These are phyloP conservation scores for Plectus sambesii DNA, from an alignment of 1,140 invertebrate genomes.

Conservation along the genomic window DNA sequence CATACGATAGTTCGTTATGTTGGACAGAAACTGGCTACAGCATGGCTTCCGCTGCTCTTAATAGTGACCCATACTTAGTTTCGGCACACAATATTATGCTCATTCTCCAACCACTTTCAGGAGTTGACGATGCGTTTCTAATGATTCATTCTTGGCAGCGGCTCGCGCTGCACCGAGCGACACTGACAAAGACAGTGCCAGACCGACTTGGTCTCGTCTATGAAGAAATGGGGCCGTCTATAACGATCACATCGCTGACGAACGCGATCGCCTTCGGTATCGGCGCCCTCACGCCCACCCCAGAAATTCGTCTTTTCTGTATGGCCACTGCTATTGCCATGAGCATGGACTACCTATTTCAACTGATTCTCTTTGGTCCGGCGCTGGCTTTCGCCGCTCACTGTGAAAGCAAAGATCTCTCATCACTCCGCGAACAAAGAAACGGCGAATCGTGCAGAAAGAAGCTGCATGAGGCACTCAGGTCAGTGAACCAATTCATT, in stretches of 20 bases:
- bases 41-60: too few relatives aligned
- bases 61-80: too few relatives aligned
- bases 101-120: too few relatives aligned
- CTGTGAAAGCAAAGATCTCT: slow-evolving; percentile 19
- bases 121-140: slow-evolving; percentile 42
- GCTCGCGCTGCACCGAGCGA: slow-evolving; percentile 11
- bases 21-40: too few relatives aligned
- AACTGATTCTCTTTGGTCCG: slow-evolving; percentile 38
- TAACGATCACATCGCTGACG: slow-evolving; percentile 90
- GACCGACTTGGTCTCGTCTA: slow-evolving; percentile 32
- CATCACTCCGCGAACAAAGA: too few relatives aligned
- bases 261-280: slow-evolving; percentile 95
- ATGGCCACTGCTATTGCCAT: slow-evolving; percentile 38
- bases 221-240: slow-evolving; percentile 81
- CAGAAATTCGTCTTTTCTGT: slow-evolving; percentile 54
- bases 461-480: too few relatives aligned
- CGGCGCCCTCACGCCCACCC: slow-evolving; percentile 79
- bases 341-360: slow-evolving; percentile 38
- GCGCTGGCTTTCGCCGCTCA: slow-evolving; percentile 28
- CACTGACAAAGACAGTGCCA: background rate
- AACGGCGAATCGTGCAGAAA: too few relatives aligned
- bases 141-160: slow-evolving; percentile 39
- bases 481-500: too few relatives aligned
- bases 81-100: too few relatives aligned
- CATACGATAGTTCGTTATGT: too few relatives aligned